Evolutionary conservation across 2,113 vertebrate species (phyloP).

Genomic region (Indicator maculatus): DNA sequence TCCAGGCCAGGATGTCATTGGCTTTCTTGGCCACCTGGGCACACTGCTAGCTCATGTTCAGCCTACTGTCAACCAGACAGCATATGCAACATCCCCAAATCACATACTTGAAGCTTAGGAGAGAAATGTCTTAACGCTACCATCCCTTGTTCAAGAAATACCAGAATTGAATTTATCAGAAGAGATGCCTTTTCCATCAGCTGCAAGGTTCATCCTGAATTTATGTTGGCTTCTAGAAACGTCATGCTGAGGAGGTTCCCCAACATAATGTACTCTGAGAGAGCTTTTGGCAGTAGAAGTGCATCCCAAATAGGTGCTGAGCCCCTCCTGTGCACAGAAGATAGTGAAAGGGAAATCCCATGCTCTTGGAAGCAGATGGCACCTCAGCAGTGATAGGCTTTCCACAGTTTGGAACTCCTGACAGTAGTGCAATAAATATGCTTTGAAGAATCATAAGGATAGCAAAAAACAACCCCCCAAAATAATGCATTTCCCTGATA

Average conservation of each 20-base stretch:
- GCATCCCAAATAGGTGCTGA: neutral
- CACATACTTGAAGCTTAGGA: neutral
- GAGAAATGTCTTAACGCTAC: neutral
- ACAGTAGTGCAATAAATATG: neutral
- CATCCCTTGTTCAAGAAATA: neutral
- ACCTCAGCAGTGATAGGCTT: neutral
- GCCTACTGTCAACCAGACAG: too few species aligned
- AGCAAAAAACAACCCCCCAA: neutral
- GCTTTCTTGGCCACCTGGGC: too few species aligned
- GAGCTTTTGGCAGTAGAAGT: neutral
- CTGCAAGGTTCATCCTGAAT: neutral
- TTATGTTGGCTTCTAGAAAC: neutral
- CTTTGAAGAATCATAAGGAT: neutral
- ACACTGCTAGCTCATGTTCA: too few species aligned
- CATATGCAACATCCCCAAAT: neutral
- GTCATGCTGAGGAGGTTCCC: neutral
- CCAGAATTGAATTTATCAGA: neutral
- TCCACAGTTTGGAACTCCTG: neutral
- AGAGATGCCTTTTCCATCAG: neutral
- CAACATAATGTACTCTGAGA: neutral
- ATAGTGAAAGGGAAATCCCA: neutral
- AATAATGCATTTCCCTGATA: neutral
- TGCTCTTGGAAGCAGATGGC: neutral
- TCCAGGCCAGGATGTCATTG: too few species aligned
- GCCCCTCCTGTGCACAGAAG: neutral